Base-by-base conservation (phyloP, 2,113 vertebrate genomes). In the Nansenia antarctica region DNA sequence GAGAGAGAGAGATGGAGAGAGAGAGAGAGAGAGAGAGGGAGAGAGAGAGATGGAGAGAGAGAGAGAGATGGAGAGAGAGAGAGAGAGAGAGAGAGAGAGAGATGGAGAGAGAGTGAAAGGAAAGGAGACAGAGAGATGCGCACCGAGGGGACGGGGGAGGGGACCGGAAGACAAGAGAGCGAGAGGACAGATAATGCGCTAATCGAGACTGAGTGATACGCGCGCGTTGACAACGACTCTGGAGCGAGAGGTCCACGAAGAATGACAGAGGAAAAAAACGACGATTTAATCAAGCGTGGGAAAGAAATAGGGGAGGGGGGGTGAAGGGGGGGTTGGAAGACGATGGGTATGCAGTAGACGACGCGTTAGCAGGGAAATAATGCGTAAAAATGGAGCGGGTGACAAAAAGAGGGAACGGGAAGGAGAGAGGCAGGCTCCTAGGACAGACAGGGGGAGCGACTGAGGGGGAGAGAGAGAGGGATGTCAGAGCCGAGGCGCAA, bases 201-300 rank as follows among this genome's bases (percentile, higher is more conserved):
- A 79, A 66, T 67, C 26, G 3, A 58, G 64, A 42, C 9, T 34
- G 64, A 42, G 9, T 34, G 62, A 49, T 55, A 45, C 9, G 20
- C 31, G 47, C n/a, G 29, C 26, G 45, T n/a, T n/a, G 37, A 55
- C 69, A 49, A 47, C 27, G 27, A 32, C 14, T 34, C 24, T 8
- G 35, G 57, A 11, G 15, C 27, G 8, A 14, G 22, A 45, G 6
- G 18, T 49, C 31, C 31, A 27, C 31, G 57, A 37, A 64, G 59
- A 58, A 57, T 24, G 71, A 45, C 29, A 42, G 30, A 35, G n/a
- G n/a, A n/a, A n/a, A 45, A 55, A 55, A 32, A 31, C 5, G 22
- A 9, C 45, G 7, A 63, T 65, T 27, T 59, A 62, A 70, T 66
- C 34, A 65, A 45, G 67, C 62, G 67, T 62, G 63, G 39, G 62